These are phyloP conservation scores for Megastigmus dorsalis DNA, from an alignment of 2,888 invertebrate genomes.

Conservation along the genomic window DNA sequence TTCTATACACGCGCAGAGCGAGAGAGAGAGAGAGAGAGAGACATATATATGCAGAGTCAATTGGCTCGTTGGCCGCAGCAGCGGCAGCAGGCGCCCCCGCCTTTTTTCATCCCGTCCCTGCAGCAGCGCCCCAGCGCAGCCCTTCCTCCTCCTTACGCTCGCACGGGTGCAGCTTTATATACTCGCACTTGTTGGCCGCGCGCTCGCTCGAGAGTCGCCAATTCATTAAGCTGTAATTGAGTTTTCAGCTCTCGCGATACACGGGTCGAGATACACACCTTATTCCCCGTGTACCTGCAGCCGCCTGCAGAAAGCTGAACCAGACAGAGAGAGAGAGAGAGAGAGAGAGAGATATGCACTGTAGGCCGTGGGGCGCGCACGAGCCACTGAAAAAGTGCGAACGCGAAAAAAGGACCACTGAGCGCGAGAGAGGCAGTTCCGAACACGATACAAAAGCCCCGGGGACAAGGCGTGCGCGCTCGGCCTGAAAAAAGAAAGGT, in stretches of 20 bases:
- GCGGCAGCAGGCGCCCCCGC: constrained; percentile 28
- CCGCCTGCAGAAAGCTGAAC: too few species aligned
- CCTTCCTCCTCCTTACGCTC: too few species aligned
- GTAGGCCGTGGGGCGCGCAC: too few species aligned
- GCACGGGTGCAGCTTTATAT: too few species aligned
- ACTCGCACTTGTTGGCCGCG: neutral
- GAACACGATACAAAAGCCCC: constrained; percentile 48
- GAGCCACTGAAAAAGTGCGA: constrained; percentile 54
- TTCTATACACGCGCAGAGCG: neutral
- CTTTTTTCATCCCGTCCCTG: neutral
- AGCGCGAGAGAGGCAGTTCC: constrained; percentile 37
- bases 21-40: neutral
- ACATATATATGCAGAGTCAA: too few species aligned
- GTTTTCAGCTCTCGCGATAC: constrained; percentile 73
- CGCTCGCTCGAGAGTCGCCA: constrained; percentile 58
- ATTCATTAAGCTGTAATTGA: constrained; percentile 74
- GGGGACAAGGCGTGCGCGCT: constrained; percentile 30
- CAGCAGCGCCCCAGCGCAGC: neutral
- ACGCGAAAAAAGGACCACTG: constrained; percentile 42
- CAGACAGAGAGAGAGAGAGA: constrained; percentile 10
- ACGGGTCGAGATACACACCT: constrained; percentile 64
- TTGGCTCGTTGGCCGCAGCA: neutral
- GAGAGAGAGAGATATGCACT: neutral
- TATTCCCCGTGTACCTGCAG: neutral
- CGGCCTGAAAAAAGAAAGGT: neutral